A percentile compares a stretch with the other conserved stretches of the same genome.
Conservation (phyloP, 2,888 invertebrate species). For the Phyllotreta cruciferae region DNA sequence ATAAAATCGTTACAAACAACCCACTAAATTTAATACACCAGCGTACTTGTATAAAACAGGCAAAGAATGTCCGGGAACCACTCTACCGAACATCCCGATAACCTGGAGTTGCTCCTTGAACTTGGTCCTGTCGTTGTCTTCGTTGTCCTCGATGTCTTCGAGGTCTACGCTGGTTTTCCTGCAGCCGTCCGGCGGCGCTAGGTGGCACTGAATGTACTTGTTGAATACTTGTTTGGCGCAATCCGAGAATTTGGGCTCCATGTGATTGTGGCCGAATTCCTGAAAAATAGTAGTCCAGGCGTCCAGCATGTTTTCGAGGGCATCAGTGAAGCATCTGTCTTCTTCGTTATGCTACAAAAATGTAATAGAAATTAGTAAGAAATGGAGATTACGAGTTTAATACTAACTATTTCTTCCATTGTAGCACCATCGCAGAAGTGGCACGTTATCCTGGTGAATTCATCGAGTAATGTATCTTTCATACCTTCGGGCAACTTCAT, state of each 20-base stretch:
- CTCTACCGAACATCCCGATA: constrained; percentile 72
- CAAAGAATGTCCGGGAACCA: constrained; percentile 70
- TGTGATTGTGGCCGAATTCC: constrained; percentile 45
- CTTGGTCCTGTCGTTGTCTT: constrained; percentile 71
- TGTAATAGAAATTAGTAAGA: constrained; percentile 6
- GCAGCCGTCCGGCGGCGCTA: constrained; percentile 82
- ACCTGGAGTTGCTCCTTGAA: constrained; percentile 77
- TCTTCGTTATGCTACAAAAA: constrained; percentile 59
- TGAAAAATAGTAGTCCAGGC: constrained; percentile 69
- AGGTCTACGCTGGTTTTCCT: constrained; percentile 61
- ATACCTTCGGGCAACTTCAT: constrained; percentile 61
- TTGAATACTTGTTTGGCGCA: constrained; percentile 72
- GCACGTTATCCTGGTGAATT: constrained; percentile 70
- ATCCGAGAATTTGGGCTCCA: constrained; percentile 53
- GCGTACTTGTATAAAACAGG: constrained; percentile 67
- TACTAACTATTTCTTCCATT: constrained; percentile 70
- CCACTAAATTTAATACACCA: neutral
- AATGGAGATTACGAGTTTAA: neutral
- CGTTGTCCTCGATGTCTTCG: constrained; percentile 69
- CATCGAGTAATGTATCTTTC: constrained; percentile 66
- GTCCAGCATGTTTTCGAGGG: constrained; percentile 72
- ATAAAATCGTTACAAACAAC: constrained; percentile 3
- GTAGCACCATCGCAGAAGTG: constrained; percentile 70
- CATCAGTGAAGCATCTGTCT: constrained; percentile 69
- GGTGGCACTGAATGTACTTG: constrained; percentile 78